phyloP scores from a whole-genome alignment of 2,113 vertebrate species.

The Grammomys surdaster region DNA sequence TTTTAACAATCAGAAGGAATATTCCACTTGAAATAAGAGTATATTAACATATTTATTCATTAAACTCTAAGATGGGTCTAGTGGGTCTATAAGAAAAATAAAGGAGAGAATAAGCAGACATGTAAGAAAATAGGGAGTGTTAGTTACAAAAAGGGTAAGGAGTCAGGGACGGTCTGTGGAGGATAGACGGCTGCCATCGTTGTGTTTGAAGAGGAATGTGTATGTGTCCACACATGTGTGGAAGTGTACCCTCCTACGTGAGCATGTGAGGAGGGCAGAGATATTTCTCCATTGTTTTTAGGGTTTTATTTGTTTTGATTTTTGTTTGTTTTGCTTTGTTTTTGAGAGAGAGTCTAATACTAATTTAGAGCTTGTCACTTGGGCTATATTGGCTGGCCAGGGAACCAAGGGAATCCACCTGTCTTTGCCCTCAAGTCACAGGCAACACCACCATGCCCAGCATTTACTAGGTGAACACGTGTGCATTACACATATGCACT shows the following conservation, averaged over 20 bases:
- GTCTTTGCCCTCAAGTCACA: not conserved
- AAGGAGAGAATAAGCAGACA: not conserved
- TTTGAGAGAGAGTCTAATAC: not conserved
- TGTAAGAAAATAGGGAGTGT: not conserved
- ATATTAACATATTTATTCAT: not conserved
- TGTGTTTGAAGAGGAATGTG: not conserved
- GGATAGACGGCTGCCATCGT: not conserved
- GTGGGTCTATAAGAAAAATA: not conserved
- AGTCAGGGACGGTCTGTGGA: too few relatives aligned
- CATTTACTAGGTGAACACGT: not conserved
- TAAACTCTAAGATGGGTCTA: not conserved
- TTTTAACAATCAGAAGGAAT: slow-evolving; percentile 2
- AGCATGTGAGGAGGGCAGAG: not conserved
- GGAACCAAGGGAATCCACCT: not conserved
- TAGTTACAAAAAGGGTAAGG: not conserved
- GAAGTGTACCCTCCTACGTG: too few relatives aligned
- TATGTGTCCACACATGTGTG: not conserved
- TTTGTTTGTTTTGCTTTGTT: not conserved
- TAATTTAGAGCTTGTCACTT: not conserved
- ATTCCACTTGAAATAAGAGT: slow-evolving; percentile 47
- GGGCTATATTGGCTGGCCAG: not conserved
- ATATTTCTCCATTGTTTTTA: not conserved
- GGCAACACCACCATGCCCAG: not conserved
- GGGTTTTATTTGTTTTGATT: not conserved
- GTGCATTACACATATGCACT: too few relatives aligned